phyloP scores from a whole-genome alignment of 2,797 vertebrate species.

The Picus viridis region DNA sequence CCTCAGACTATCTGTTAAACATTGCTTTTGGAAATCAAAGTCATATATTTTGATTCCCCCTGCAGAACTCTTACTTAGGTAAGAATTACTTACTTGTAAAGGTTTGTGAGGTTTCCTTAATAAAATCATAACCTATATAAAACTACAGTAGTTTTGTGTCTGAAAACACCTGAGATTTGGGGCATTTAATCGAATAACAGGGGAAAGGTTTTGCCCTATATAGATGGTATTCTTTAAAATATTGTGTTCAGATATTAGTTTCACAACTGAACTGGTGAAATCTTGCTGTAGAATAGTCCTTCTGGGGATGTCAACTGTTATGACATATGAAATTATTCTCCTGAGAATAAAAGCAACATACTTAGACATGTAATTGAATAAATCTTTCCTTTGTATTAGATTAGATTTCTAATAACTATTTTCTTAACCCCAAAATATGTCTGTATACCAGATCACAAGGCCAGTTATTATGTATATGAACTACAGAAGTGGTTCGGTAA shows the following conservation, averaged over 20 bases:
- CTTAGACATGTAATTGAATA: neutral
- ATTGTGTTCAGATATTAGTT: neutral
- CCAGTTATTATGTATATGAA: neutral
- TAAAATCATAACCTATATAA: neutral
- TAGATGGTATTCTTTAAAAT: neutral
- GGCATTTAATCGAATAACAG: neutral
- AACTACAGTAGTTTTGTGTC: neutral
- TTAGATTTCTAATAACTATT: neutral
- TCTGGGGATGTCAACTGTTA: neutral
- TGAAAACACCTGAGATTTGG: neutral
- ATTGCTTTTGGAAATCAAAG: neutral
- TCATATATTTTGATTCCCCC: accelerated
- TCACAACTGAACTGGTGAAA: neutral
- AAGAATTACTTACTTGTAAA: neutral
- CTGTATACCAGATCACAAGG: neutral
- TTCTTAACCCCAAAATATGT: neutral
- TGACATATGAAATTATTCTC: neutral
- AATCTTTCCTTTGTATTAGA: neutral
- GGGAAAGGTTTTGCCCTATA: neutral
- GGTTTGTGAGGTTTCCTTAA: neutral
- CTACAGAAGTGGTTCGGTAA: neutral
- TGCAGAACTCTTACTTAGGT: neutral
- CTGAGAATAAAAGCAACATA: neutral
- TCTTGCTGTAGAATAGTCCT: neutral
- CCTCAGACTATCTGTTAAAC: accelerated